Conservation (phyloP, 2,113 vertebrate genomes). For the Poeciliopsis turrubarensis region DNA sequence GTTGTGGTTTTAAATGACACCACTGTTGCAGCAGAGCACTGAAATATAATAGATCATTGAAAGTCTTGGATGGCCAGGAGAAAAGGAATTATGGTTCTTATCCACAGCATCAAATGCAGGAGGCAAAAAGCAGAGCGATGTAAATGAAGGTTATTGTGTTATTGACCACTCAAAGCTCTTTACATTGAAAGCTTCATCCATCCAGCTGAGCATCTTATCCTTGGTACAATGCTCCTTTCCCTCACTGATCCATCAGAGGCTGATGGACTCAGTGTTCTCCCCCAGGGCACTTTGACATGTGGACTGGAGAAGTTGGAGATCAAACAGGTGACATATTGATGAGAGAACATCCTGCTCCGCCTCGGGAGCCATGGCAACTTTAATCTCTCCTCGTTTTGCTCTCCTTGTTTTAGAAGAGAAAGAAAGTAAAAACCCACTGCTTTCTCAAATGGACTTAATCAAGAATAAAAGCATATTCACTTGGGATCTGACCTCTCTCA, state of each 20-base stretch:
- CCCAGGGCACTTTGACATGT: not conserved
- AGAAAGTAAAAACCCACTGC: not conserved
- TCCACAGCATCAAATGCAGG: not conserved
- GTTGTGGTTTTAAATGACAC: not conserved
- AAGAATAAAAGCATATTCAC: slow-evolving; percentile 7
- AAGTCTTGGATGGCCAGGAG: not conserved
- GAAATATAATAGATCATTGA: not conserved
- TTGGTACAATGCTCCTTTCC: not conserved
- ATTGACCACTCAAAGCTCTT: not conserved
- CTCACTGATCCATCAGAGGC: not conserved
- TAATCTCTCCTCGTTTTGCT: not conserved
- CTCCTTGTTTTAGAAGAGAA: not conserved
- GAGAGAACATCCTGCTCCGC: not conserved
- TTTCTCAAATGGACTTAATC: slow-evolving; percentile 10
- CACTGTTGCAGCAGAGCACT: not conserved
- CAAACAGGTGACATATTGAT: not conserved
- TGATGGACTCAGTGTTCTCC: not conserved
- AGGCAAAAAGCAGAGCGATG: not conserved
- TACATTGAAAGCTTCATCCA: not conserved
- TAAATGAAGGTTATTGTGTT: not conserved
- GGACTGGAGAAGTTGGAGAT: not conserved
- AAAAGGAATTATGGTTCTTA: not conserved
- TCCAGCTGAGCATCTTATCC: not conserved
- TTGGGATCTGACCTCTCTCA: slow-evolving; percentile 30
- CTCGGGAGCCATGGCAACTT: not conserved